Evolutionary conservation across 2,113 vertebrate species (phyloP).

Genomic region (Brachyistius frenatus): DNA sequence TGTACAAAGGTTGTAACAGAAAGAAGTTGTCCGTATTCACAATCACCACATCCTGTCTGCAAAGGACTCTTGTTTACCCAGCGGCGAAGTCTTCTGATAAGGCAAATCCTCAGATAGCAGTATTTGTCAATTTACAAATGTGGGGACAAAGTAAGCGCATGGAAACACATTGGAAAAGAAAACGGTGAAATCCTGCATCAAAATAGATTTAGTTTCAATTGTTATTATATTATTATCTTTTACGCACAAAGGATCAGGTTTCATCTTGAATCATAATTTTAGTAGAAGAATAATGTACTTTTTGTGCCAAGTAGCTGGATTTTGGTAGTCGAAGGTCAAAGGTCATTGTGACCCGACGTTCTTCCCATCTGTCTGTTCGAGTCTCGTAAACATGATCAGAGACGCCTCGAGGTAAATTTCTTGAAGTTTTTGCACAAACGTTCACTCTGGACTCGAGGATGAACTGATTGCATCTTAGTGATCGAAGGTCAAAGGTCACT

Average conservation of each 20-base stretch:
- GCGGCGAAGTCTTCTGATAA: slow-evolving; percentile 9
- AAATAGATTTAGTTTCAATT: background rate
- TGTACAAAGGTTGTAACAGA: slow-evolving; percentile 21
- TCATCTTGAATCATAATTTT: too few relatives aligned
- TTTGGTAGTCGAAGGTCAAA: too few relatives aligned
- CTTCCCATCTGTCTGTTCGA: too few relatives aligned
- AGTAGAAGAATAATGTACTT: too few relatives aligned
- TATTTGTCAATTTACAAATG: background rate
- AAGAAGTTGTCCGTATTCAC: slow-evolving; percentile 12
- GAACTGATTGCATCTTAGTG: too few relatives aligned
- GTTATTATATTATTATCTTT: too few relatives aligned
- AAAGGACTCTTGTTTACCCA: slow-evolving; percentile 25
- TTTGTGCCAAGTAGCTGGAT: too few relatives aligned
- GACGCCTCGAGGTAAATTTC: too few relatives aligned
- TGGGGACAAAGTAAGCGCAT: background rate
- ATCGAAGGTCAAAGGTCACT: too few relatives aligned
- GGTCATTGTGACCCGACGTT: too few relatives aligned
- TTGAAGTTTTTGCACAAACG: background rate
- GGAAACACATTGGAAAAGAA: background rate
- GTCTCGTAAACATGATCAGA: too few relatives aligned
- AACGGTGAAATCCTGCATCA: background rate
- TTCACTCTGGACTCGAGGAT: background rate
- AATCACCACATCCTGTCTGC: slow-evolving; percentile 40
- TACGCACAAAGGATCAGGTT: too few relatives aligned
- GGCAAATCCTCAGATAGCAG: slow-evolving; percentile 1